These are phyloP conservation scores for Rhimphoctona megacephalus DNA, from an alignment of 2,888 invertebrate genomes.

Conservation along the genomic window DNA sequence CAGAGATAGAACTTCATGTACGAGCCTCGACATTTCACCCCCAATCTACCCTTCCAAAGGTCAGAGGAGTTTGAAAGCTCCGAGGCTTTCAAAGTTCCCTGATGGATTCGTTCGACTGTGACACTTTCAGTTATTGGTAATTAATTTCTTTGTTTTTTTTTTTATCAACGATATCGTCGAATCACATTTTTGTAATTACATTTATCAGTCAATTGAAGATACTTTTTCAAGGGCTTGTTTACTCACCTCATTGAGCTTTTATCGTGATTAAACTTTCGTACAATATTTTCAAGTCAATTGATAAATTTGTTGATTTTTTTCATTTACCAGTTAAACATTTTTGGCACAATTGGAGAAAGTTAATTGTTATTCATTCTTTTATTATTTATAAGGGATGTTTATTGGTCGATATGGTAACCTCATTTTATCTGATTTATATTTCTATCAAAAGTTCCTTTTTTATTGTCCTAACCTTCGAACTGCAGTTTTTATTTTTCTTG, in stretches of 20 bases:
- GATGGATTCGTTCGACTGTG: slow-evolving; percentile 20
- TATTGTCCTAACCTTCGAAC: not conserved
- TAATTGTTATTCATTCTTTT: too few species aligned
- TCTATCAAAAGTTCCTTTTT: not conserved
- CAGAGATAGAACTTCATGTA: not conserved
- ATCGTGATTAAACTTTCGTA: not conserved
- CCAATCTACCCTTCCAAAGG: slow-evolving; percentile 40
- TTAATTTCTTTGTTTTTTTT: slow-evolving; percentile 1
- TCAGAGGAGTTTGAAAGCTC: slow-evolving; percentile 45
- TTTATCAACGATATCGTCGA: too few species aligned
- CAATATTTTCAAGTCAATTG: too few species aligned
- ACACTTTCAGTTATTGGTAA: not conserved
- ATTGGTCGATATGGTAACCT: too few species aligned
- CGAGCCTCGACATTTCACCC: slow-evolving; percentile 48
- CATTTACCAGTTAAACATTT: not conserved
- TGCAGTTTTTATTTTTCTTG: not conserved
- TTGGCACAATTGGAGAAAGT: not conserved
- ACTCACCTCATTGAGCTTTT: not conserved
- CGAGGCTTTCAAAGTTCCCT: slow-evolving; percentile 26
- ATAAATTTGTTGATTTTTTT: too few species aligned
- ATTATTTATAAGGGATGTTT: too few species aligned
- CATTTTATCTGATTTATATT: too few species aligned
- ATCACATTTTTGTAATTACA: not conserved
- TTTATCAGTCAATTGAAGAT: not conserved
- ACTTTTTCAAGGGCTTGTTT: not conserved